phyloP scores from a whole-genome alignment of 2,888 invertebrate species.

The Drosophila meridionalis region DNA sequence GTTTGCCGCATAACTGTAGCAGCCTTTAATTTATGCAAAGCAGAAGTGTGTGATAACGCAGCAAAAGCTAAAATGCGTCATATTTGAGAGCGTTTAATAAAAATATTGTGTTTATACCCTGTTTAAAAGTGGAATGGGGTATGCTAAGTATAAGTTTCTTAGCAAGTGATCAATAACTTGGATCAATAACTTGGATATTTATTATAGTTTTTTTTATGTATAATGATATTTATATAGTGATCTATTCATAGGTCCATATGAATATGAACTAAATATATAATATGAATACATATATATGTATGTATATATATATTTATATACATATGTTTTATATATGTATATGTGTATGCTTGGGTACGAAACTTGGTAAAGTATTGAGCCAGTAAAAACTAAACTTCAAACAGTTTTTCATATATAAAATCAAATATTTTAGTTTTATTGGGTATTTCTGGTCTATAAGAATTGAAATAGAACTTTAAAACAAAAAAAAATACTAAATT shows the following conservation, averaged over 20 bases:
- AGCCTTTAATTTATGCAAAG: slow-evolving; percentile 46
- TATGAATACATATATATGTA: background rate
- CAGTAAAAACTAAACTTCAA: background rate
- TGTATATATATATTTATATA: background rate
- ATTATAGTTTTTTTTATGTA: background rate
- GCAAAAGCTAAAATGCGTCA: slow-evolving; percentile 29
- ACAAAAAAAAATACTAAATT: background rate
- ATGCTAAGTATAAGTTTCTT: background rate
- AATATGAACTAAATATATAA: too few species aligned
- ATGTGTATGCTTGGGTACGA: too few species aligned
- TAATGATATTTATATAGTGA: background rate
- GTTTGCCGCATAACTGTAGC: slow-evolving; percentile 62
- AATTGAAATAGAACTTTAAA: background rate
- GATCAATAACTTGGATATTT: too few species aligned
- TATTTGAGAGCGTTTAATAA: slow-evolving; percentile 32
- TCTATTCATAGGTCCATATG: background rate
- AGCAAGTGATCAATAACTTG: background rate
- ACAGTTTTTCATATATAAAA: too few species aligned
- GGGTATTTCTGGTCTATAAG: background rate
- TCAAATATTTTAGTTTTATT: background rate
- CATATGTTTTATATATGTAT: too few species aligned
- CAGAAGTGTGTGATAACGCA: slow-evolving; percentile 28
- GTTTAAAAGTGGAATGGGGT: background rate
- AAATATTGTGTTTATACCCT: slow-evolving; percentile 4
- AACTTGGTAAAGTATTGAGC: too few species aligned